Base-by-base conservation (phyloP, 2,113 vertebrate genomes). In the Salvelinus alpinus region DNA sequence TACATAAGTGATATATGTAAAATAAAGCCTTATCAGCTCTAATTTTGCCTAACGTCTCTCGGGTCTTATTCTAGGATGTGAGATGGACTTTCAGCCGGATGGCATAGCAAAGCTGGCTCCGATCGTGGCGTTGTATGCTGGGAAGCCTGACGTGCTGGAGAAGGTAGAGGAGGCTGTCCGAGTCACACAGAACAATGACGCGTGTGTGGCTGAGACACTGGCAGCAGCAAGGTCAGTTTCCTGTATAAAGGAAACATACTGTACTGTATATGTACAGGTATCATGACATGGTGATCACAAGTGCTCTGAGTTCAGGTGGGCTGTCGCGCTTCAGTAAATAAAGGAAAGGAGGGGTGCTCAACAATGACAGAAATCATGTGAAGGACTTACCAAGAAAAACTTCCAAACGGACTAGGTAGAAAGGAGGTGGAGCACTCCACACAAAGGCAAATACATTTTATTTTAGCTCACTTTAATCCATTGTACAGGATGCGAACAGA, bases 131-230 rank as follows among this genome's bases (percentile, higher is more conserved):
- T 88, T 87, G 78, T 94, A 94, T 68, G 92, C 92, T 6, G 93
- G 92, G 38, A 87, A 91, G 62, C 86, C 89, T 0, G 88, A 93
- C 51, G 89, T 94, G 92, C 72, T 93, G 82, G 87, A 91, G 13
- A 93, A 83, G 62, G 90, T 92, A 5, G 92, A 93, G 78, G 82
- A 82, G 64, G 92, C 90, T 0, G 65, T 70, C 51, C 89, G 92
- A 11, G 87, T 94, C 83, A 94, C 92, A 1, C 93, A 94, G 82
- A 92, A 92, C 86, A 88, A 88, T n/a, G 91, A 94, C 18, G 81
- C 25, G 6, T 94, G 93, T 87, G 90, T 94, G 67, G 86, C 79
- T 0, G 90, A 90, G 81, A 92, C 93, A 73, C 81, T 94, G 59
- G 90, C 91, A 38, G 92, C 92, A 24, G 92, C 92, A 12, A 91